Evolutionary conservation across 2,797 vertebrate species (phyloP).

Genomic region (Apodemus agrarius): DNA sequence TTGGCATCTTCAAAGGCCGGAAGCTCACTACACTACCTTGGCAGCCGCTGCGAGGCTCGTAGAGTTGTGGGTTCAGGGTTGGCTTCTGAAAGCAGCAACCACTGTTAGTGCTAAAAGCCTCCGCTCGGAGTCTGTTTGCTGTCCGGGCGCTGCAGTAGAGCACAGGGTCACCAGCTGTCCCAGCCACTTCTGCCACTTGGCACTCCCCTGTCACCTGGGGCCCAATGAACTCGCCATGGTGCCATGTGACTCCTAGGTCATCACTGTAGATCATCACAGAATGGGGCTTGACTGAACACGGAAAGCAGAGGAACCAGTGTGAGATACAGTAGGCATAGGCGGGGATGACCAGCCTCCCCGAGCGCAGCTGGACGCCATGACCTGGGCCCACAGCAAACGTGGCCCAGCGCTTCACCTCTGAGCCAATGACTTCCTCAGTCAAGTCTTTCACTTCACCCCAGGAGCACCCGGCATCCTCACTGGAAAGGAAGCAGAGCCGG

Average conservation of each 20-base stretch:
- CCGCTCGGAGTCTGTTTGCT: conserved; percentile 85
- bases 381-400: conserved; percentile 96
- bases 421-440: conserved; percentile 89
- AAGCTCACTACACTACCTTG: conserved; percentile 96
- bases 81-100: conserved; percentile 88
- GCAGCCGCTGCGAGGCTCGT: conserved; percentile 90
- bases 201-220: conserved; percentile 88
- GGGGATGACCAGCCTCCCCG: conserved; percentile 92
- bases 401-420: conserved; percentile 89
- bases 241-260: conserved; percentile 91
- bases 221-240: conserved; percentile 80
- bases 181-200: conserved; percentile 92
- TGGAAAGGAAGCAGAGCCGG: conserved; percentile 91
- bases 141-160: conserved; percentile 94
- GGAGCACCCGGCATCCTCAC: conserved; percentile 88
- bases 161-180: conserved; percentile 78
- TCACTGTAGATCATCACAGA: conserved; percentile 93
- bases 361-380: conserved; percentile 92
- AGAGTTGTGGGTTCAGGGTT: conserved; percentile 84
- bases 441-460: conserved; percentile 91
- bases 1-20: fast-evolving
- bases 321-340: conserved; percentile 88
- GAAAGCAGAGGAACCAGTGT: conserved; percentile 73
- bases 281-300: conserved; percentile 86
- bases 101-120: conserved; percentile 89